Base-by-base conservation (phyloP, 2,888 invertebrate genomes). In the Phasia obesa region DNA sequence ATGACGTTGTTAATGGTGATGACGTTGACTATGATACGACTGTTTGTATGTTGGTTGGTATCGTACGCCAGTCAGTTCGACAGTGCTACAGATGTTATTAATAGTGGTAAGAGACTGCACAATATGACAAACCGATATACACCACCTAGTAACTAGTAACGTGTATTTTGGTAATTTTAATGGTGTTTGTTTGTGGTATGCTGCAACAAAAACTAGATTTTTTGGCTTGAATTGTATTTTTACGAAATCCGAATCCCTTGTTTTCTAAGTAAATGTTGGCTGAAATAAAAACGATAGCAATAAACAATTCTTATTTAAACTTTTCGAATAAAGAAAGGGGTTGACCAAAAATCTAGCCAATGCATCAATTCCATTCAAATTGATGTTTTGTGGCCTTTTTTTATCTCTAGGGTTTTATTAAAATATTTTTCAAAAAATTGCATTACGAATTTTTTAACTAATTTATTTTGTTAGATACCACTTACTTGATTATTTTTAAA, bases 71-170 rank as follows among this genome's bases (percentile, higher is more conserved):
- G 35, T n/a, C 38, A 64, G n/a, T 38, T 65, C 23, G 49, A 15
- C 42, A 59, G 25, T 47, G 35, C 55, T 38, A 55, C 42, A 21
- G 11, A 60, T 47, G 25, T 21, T 47, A 15, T 15, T 21, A 19
- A 17, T 62, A 25, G n/a, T 11, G 47, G 13, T 57, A 64, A 55
- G 51, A 38, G 11, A 70, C 49, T 44, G 75, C 59, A 44, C 57
- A 64, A 31, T 51, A 21, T 69, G 21, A 25, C 49, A 19, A 17
- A 60, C 62, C 19, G 53, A 31, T 23, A 47, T 6, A 31, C 47
- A 62, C n/a, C n/a, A n/a, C n/a, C n/a, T n/a, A n/a, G n/a, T n/a
- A n/a, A n/a, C n/a, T n/a, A n/a, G n/a, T n/a, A n/a, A n/a, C n/a
- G n/a, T n/a, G n/a, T n/a, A n/a, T n/a, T n/a, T n/a, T n/a, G n/a